Conservation (phyloP, 2,797 vertebrate genomes). For the Anniella stebbinsi region DNA sequence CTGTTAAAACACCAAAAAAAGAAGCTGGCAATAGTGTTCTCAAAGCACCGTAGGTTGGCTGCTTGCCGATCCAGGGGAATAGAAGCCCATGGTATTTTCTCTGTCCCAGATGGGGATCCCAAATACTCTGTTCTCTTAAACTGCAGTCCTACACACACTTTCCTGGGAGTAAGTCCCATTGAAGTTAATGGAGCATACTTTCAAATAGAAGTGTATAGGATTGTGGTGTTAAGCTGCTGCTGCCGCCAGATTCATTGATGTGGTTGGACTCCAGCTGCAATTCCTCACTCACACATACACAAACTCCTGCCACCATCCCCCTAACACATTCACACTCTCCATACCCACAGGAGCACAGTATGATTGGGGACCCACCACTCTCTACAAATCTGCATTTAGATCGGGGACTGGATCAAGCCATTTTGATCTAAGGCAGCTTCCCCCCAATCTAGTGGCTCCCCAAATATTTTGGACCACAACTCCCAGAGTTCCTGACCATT, state of each 20-base stretch:
- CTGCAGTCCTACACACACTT: too few relatives aligned
- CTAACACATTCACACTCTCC: background rate
- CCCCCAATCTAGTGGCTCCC: background rate
- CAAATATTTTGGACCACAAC: background rate
- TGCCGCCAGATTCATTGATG: background rate
- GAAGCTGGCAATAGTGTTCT: background rate
- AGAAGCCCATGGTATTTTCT: background rate
- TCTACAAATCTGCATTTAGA: background rate
- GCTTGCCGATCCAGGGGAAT: background rate
- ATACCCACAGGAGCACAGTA: background rate
- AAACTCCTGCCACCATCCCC: too few relatives aligned
- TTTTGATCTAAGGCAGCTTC: background rate
- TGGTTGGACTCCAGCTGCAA: background rate
- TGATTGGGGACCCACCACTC: background rate
- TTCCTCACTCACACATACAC: background rate
- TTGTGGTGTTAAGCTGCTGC: too few relatives aligned
- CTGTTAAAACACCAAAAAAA: background rate
- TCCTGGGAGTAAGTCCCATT: too few relatives aligned
- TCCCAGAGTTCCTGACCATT: background rate
- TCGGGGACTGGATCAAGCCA: background rate
- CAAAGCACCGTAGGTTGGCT: background rate
- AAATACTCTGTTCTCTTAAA: background rate
- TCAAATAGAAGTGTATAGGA: too few relatives aligned
- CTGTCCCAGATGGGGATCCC: background rate
- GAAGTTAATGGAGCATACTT: too few relatives aligned